Evolutionary conservation across 23 tunicate genomes (phyloP), one percentile per base, ranked within the genome.

Genomic region (Aplidium turbinatum): DNA sequence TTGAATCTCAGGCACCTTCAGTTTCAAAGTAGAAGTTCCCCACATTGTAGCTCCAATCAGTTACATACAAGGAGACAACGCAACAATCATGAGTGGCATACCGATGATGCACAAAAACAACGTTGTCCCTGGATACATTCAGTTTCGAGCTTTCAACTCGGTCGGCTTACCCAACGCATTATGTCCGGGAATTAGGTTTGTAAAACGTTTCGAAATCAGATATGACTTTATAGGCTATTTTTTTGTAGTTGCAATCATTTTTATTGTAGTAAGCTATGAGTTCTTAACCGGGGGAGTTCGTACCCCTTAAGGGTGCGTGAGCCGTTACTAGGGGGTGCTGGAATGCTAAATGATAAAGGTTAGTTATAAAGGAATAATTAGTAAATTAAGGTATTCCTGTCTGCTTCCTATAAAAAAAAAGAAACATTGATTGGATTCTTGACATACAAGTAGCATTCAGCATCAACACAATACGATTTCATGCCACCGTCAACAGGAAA

Each of bases 141-240:
- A 73, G 79, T 73, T 73, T 33, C 79, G 79, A 33, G 66, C 79
- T 38, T 45, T 38, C 26, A 73, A 73, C 47, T 54, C 65, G 3
- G 66, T 73, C 7, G 79, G 79, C 4, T 23, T 73, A 19, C 79
- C 79, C 6, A 73, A 73, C 33, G 79, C 79, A 13, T 30, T 73
- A 33, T 73, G 79, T 27, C 76, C 76, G 3, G 76, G 76, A 3
- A 47, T 70, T 9, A 47, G 36, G 76, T 70, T 24, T 21, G 58
- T 47, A 11, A n/a, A n/a, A n/a, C n/a, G n/a, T n/a, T n/a, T n/a
- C n/a, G n/a, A n/a, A 9, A 42, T 9, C 16, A 42, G 16, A 42
- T 42, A 20, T 11, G 6, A 55, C 6, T 6, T 11, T 11, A 16
- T 16, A 55, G 6, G 25, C 7, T 22, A 11, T 22, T n/a, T 55